Evolutionary conservation across 2,888 invertebrate species (phyloP).

Genomic region (Dysmachus trigonus): DNA sequence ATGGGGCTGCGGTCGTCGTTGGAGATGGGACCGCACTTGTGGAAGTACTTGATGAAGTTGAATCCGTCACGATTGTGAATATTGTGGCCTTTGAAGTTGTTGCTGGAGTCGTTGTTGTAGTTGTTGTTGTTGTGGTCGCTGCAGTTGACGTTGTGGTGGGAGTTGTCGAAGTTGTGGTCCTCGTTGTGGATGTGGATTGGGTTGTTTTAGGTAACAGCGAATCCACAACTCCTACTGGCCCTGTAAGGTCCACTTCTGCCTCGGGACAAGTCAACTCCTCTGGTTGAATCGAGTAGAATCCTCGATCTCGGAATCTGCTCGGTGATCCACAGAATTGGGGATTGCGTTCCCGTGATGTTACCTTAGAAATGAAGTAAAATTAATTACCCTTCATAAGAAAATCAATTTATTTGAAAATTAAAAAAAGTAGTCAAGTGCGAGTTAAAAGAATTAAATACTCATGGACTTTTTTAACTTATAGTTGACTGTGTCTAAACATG

Average conservation of each 20-base stretch:
- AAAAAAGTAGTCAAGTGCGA: too few relatives aligned
- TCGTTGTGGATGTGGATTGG: conserved; percentile 60
- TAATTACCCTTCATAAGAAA: too few relatives aligned
- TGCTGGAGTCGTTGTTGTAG: conserved; percentile 56
- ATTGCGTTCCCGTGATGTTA: conserved; percentile 89
- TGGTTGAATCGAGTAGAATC: conserved; percentile 86
- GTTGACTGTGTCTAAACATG: too few relatives aligned
- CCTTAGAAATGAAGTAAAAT: conserved; percentile 53
- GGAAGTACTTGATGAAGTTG: conserved; percentile 55
- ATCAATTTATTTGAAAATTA: not conserved
- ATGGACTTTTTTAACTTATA: too few relatives aligned
- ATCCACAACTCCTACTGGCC: conserved; percentile 62
- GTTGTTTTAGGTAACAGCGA: conserved; percentile 60
- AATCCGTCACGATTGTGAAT: conserved; percentile 56
- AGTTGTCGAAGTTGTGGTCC: conserved; percentile 52
- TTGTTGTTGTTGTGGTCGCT: conserved; percentile 52
- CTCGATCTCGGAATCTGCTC: conserved; percentile 78
- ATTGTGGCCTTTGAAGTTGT: conserved; percentile 55
- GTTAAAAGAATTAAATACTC: too few relatives aligned
- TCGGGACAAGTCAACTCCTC: conserved; percentile 73
- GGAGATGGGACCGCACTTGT: conserved; percentile 33
- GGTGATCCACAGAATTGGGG: conserved; percentile 93
- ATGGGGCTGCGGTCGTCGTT: conserved; percentile 49
- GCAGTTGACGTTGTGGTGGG: conserved; percentile 53
- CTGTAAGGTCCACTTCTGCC: conserved; percentile 67